phyloP scores from a whole-genome alignment of 1,140 invertebrate species.

The Mya arenaria region DNA sequence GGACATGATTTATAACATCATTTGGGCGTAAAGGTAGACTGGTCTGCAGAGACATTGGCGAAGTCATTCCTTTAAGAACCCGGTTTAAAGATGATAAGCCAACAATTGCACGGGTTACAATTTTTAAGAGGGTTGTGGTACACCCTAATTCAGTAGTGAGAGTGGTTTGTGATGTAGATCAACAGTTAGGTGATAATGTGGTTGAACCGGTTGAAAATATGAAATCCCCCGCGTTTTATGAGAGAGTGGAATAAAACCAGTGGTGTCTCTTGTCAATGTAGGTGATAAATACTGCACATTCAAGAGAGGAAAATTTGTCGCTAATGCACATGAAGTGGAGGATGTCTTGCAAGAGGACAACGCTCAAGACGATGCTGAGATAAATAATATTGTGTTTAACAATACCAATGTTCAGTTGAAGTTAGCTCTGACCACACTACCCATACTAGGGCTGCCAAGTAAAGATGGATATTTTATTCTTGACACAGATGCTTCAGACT shows the following conservation, averaged over 20 bases:
- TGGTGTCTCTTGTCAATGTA: background rate
- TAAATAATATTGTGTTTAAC: too few species aligned
- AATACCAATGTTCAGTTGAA: too few species aligned
- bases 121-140: background rate
- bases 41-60: background rate
- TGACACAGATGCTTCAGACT: too few species aligned
- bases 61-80: background rate
- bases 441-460: too few species aligned
- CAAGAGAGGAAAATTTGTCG: background rate
- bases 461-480: too few species aligned
- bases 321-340: background rate
- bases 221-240: background rate
- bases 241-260: background rate
- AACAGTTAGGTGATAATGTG: background rate
- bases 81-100: background rate
- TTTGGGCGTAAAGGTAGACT: background rate
- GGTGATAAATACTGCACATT: background rate
- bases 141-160: background rate
- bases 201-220: background rate
- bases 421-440: too few species aligned
- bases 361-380: too few species aligned
- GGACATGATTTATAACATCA: background rate
- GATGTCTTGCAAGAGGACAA: background rate
- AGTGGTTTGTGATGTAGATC: background rate
- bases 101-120: background rate